Conservation (phyloP, 92 coral and sea anemone genomes). For the Meandrina meandrites region DNA sequence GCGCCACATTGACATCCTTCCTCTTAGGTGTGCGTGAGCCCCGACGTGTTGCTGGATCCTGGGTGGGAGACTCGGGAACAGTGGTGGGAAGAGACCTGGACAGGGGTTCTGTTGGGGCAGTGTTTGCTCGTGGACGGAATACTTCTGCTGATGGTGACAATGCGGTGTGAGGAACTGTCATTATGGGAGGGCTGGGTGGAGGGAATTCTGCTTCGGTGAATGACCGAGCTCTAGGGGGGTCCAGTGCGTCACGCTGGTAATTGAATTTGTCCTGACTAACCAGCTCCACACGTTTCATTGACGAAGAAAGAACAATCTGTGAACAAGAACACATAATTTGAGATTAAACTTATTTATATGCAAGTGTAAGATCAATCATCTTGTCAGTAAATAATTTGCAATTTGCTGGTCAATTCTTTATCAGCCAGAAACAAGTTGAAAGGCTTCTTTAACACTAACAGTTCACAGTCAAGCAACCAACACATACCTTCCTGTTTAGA, state of each 20-base stretch:
- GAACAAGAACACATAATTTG: neutral
- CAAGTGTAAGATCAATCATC: no score
- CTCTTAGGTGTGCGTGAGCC: slow-evolving; percentile 98
- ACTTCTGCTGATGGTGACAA: slow-evolving; percentile 96
- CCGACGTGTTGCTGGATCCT: slow-evolving; percentile 58
- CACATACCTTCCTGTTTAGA: slow-evolving; percentile 84
- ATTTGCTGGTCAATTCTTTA: neutral
- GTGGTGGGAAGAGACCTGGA: slow-evolving; percentile 92
- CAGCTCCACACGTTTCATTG: slow-evolving; percentile 94
- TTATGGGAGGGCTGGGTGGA: slow-evolving; percentile 46
- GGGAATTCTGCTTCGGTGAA: slow-evolving; percentile 64
- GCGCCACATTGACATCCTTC: slow-evolving; percentile 92
- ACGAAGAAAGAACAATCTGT: slow-evolving; percentile 93
- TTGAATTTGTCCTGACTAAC: slow-evolving; percentile 90
- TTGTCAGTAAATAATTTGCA: no score
- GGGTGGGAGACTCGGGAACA: slow-evolving; percentile 79
- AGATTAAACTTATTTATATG: neutral
- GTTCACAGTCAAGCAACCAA: neutral
- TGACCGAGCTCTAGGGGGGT: slow-evolving; percentile 77
- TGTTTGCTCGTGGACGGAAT: slow-evolving; percentile 94
- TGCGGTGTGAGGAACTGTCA: slow-evolving; percentile 62
- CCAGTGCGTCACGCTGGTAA: slow-evolving; percentile 83
- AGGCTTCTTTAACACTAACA: neutral
- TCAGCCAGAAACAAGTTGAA: neutral
- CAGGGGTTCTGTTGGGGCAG: slow-evolving; percentile 74